A percentile compares a stretch with the other conserved stretches of the same genome.
Evolutionary conservation across 2,797 vertebrate genomes (phyloP).

Genomic region (Myioborus miniatus): DNA sequence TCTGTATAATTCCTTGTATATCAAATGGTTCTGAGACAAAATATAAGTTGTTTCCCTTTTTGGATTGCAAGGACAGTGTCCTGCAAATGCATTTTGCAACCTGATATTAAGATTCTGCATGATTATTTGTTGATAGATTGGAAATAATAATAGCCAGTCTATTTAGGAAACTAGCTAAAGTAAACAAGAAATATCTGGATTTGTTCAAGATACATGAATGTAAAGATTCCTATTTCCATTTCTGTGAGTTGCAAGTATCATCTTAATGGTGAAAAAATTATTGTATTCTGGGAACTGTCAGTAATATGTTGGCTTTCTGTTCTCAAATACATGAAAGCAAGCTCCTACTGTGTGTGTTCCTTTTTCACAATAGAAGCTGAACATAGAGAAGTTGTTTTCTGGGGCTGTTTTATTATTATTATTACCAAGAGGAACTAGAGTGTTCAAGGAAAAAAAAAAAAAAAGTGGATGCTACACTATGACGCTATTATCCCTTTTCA

Average conservation of each 20-base stretch:
- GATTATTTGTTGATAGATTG: neutral
- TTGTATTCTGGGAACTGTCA: neutral
- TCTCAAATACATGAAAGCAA: neutral
- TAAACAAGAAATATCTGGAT: neutral
- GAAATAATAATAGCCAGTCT: neutral
- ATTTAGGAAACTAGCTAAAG: neutral
- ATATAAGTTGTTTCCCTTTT: neutral
- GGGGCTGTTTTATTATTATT: neutral
- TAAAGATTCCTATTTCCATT: neutral
- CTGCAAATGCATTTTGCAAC: neutral
- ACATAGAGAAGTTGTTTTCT: neutral
- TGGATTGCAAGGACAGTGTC: neutral
- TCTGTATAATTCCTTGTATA: neutral
- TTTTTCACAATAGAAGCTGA: neutral
- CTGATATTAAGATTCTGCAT: neutral
- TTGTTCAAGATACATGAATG: neutral
- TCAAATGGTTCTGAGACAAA: neutral
- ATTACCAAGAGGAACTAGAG: neutral
- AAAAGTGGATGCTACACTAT: neutral
- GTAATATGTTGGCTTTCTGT: neutral
- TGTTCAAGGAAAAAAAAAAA: neutral
- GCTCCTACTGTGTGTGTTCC: fast-evolving
- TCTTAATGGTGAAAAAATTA: neutral
- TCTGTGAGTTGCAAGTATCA: neutral
- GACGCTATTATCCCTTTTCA: neutral